These are phyloP conservation scores for Oryzias woworae DNA, from an alignment of 2,113 vertebrate genomes.

Conservation along the genomic window DNA sequence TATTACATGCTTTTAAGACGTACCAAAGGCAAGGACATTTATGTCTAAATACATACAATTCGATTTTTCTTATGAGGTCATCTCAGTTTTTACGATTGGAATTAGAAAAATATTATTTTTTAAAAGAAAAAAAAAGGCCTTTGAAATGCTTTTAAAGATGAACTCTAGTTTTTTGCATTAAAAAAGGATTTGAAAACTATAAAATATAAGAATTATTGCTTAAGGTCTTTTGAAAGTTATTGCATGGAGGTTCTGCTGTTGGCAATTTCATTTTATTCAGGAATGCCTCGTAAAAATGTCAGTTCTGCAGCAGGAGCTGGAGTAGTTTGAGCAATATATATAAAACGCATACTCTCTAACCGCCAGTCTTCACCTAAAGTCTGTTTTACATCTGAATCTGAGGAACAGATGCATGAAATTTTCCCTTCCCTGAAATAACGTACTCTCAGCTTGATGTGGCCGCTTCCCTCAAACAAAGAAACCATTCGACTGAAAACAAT, in stretches of 20 bases:
- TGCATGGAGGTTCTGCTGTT: background rate
- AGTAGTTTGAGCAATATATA: background rate
- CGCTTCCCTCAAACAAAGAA: slow-evolving; percentile 32
- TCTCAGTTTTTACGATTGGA: no score
- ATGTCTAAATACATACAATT: no score
- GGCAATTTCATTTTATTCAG: background rate
- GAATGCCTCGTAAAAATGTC: slow-evolving; percentile 1
- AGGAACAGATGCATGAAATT: slow-evolving; percentile 27
- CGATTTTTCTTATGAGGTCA: no score
- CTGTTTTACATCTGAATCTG: slow-evolving; percentile 2
- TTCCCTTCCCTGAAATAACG: slow-evolving; percentile 6
- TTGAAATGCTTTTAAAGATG: background rate
- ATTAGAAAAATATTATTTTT: no score
- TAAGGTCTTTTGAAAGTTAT: background rate
- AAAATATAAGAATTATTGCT: background rate
- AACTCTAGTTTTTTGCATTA: background rate
- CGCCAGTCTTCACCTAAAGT: no score
- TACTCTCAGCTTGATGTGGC: slow-evolving; percentile 45
- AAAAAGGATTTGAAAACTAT: background rate
- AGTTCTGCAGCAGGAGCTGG: background rate
- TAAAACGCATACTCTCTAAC: no score
- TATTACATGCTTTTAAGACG: no score
- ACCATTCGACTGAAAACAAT: slow-evolving; percentile 30
- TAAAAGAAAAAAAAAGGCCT: no score
- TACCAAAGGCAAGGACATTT: no score